Evolutionary conservation across 1,140 invertebrate species (phyloP).

Genomic region (Zaprionus nigranus): DNA sequence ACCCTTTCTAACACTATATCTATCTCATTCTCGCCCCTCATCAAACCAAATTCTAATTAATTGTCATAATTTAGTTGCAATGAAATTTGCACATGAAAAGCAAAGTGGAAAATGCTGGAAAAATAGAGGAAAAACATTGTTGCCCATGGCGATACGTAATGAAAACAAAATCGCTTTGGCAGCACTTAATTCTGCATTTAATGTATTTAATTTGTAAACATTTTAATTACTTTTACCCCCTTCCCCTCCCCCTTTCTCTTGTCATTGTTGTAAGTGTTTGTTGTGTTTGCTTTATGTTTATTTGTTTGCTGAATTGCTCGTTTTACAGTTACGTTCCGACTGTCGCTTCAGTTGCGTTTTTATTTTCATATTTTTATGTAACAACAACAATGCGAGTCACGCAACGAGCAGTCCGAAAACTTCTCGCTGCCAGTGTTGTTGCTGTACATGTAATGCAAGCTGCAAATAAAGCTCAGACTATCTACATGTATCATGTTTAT

Average conservation of each 20-base stretch:
- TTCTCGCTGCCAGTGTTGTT: conserved; percentile 9
- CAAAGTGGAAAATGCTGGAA: background rate
- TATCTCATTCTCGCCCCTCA: conserved; percentile 1
- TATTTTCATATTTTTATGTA: conserved; percentile 45
- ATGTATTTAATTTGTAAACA: conserved; percentile 53
- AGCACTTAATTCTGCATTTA: conserved; percentile 43
- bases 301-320: conserved; percentile 31
- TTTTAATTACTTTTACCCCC: conserved; percentile 47
- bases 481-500: background rate
- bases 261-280: conserved; percentile 28
- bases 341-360: conserved; percentile 34
- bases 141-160: conserved; percentile 7
- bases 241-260: background rate
- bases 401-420: conserved; percentile 21
- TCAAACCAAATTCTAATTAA: conserved; percentile 36
- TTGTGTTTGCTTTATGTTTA: conserved; percentile 38
- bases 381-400: conserved; percentile 12
- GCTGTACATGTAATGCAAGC: background rate
- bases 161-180: conserved; percentile 30
- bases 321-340: conserved; percentile 21
- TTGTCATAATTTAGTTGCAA: conserved; percentile 25
- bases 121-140: background rate
- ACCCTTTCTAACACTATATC: background rate
- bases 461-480: background rate
- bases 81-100: conserved; percentile 27